Percentiles rank a stretch among this genome's conserved stretches.
Evolutionary conservation across 2,888 invertebrate species (phyloP).

Genomic region (Scrobipalpa costella): DNA sequence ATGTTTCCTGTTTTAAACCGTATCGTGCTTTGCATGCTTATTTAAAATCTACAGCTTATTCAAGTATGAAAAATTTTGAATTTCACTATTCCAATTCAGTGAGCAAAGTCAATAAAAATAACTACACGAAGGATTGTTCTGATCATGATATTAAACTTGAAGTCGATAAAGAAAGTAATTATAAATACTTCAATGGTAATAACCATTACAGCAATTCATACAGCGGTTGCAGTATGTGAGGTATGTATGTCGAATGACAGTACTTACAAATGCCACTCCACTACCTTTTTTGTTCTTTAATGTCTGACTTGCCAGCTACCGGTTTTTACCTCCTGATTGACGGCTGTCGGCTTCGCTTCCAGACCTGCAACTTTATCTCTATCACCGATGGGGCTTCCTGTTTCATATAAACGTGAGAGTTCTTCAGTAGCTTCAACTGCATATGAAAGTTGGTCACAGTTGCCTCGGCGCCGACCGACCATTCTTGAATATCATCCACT

Average conservation of each 20-base stretch:
- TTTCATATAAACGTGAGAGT: conserved; percentile 16
- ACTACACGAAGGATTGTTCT: background rate
- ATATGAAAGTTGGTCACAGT: conserved; percentile 49
- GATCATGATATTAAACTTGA: conserved; percentile 7
- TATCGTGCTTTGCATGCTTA: conserved; percentile 15
- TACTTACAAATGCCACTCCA: conserved; percentile 50
- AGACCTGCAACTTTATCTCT: conserved; percentile 49
- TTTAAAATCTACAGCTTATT: background rate
- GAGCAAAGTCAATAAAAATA: conserved; percentile 14
- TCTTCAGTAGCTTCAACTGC: conserved; percentile 11
- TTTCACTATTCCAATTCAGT: background rate
- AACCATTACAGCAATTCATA: conserved; percentile 23
- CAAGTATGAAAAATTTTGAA: background rate
- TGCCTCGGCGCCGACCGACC: conserved; percentile 74
- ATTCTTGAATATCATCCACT: conserved; percentile 79
- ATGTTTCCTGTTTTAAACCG: conserved; percentile 11
- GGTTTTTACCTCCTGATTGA: conserved; percentile 80
- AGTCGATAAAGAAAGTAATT: conserved; percentile 18
- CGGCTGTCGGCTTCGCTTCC: conserved; percentile 79
- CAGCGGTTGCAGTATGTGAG: conserved; percentile 12
- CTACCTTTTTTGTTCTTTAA: conserved; percentile 71
- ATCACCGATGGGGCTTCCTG: conserved; percentile 23
- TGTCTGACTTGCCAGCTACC: conserved; percentile 75
- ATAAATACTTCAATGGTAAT: conserved; percentile 13
- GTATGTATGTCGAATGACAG: conserved; percentile 26